phyloP scores from a whole-genome alignment of 2,113 vertebrate genomes.

The Passer domesticus region DNA sequence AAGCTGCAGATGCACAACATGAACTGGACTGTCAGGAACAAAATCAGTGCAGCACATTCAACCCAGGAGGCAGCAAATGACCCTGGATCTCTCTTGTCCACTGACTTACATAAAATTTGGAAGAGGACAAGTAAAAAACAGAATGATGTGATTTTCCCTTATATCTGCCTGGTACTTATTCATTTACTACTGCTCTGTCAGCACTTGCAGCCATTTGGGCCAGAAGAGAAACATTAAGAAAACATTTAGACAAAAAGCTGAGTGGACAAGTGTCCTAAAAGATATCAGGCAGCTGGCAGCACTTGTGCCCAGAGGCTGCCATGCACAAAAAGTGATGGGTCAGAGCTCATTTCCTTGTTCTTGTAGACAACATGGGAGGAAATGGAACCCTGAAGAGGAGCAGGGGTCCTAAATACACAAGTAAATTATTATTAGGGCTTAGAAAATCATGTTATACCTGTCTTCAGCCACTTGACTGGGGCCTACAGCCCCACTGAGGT shows the following conservation, averaged over 20 bases:
- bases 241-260: constrained; percentile 9
- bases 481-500: not conserved
- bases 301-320: not conserved
- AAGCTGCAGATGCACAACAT: not conserved
- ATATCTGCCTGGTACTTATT: not conserved
- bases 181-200: not conserved
- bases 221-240: constrained; percentile 13
- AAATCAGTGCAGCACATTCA: not conserved
- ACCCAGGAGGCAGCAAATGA: not conserved
- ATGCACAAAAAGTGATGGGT: not conserved
- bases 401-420: not conserved
- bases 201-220: not conserved
- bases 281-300: not conserved
- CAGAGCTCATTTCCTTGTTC: not conserved
- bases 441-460: not conserved
- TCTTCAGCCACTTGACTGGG: not conserved
- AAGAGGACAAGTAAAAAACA: not conserved
- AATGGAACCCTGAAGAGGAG: not conserved
- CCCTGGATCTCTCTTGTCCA: not conserved
- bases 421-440: not conserved
- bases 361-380: not conserved
- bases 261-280: not conserved
- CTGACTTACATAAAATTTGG: not conserved
- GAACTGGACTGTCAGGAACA: not conserved
- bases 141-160: not conserved